Percentiles rank a stretch among this genome's conserved stretches.
These are phyloP conservation scores for human (Homo sapiens) DNA, from an alignment of 2,113 vertebrate genomes.

Conservation along the genomic window DNA sequence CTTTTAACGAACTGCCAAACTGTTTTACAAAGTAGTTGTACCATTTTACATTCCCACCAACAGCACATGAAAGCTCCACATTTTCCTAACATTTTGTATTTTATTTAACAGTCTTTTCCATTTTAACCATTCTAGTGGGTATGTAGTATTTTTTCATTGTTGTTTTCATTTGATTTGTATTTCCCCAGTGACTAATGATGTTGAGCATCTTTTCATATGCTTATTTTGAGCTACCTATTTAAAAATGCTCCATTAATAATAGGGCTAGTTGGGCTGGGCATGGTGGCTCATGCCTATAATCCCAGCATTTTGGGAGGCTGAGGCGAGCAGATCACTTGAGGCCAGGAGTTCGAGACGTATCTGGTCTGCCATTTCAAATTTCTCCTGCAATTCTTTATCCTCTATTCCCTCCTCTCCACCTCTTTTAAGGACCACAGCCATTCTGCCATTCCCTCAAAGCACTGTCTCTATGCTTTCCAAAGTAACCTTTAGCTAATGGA, in stretches of 20 bases:
- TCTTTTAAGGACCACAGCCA: neutral
- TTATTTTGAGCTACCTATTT: constrained; percentile 23
- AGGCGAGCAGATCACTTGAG: too few species aligned
- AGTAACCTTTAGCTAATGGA: neutral
- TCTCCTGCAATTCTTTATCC: neutral
- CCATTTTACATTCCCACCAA: too few species aligned
- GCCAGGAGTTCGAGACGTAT: too few species aligned
- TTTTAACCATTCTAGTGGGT: neutral
- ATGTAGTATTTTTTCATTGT: neutral
- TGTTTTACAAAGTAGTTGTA: too few species aligned
- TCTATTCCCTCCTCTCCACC: neutral
- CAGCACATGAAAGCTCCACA: too few species aligned
- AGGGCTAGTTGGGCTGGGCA: neutral
- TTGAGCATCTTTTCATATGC: constrained; percentile 26
- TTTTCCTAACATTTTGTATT: too few species aligned
- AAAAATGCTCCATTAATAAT: neutral
- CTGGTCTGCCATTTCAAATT: neutral
- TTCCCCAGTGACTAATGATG: neutral
- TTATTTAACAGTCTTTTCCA: neutral
- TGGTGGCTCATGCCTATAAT: too few species aligned
- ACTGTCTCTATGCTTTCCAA: neutral
- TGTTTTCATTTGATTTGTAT: neutral
- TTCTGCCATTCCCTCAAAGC: neutral
- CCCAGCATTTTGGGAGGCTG: too few species aligned
- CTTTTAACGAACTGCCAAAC: too few species aligned